Evolutionary conservation across 2,113 vertebrate genomes (phyloP).

Genomic region (Seriola dumerili): DNA sequence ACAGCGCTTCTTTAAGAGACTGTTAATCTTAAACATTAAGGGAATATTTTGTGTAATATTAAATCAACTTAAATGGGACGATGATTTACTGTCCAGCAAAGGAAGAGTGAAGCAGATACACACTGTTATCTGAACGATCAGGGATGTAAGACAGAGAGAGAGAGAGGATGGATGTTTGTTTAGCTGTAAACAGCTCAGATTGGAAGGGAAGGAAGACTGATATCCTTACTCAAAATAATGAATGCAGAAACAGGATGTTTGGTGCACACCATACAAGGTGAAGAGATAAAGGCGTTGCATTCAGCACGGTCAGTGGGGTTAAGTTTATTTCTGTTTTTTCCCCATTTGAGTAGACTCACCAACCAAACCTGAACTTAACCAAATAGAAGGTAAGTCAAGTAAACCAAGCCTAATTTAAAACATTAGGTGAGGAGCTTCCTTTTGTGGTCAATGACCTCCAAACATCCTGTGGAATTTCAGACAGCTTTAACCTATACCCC

Average conservation of each 20-base stretch:
- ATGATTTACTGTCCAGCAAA: not conserved
- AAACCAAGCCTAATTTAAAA: constrained; percentile 3
- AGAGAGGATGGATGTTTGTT: constrained; percentile 57
- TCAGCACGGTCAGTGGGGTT: not conserved
- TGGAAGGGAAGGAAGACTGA: constrained; percentile 80
- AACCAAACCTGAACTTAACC: not conserved
- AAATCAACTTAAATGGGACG: not conserved
- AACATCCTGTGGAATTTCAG: constrained; percentile 34
- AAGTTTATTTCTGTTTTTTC: not conserved
- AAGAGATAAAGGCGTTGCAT: constrained; percentile 52
- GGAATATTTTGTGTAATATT: too few relatives aligned
- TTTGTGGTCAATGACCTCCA: constrained; percentile 11
- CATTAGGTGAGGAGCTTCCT: not conserved
- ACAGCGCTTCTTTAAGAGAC: too few relatives aligned
- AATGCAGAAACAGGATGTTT: constrained; percentile 83
- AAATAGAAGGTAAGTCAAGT: not conserved
- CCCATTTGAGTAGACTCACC: not conserved
- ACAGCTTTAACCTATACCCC: constrained; percentile 22
- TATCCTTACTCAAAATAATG: constrained; percentile 74
- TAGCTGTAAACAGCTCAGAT: constrained; percentile 55
- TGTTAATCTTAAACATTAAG: too few relatives aligned
- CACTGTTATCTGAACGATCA: constrained; percentile 8
- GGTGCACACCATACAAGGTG: constrained; percentile 29
- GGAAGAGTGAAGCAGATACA: not conserved
- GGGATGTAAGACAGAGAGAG: not conserved